Evolutionary conservation across 2,888 invertebrate genomes (phyloP).

Genomic region (Andrena camellia): DNA sequence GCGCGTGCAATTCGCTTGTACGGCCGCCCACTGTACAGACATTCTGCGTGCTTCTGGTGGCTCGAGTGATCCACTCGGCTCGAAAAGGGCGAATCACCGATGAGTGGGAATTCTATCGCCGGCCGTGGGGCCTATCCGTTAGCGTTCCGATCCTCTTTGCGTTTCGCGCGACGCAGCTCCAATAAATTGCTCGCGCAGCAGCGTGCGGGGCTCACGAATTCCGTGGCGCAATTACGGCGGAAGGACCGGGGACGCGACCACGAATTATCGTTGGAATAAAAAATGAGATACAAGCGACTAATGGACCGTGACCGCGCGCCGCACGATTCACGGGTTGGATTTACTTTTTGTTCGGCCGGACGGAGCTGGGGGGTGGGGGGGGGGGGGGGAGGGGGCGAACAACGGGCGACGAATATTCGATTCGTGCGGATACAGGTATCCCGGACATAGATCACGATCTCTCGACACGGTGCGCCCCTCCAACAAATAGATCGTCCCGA

Average conservation of each 20-base stretch:
- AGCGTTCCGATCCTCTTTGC: background rate
- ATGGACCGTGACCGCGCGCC: conserved; percentile 30
- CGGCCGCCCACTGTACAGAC: conserved; percentile 10
- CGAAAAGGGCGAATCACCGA: background rate
- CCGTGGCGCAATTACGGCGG: conserved; percentile 5
- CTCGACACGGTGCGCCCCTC: conserved; percentile 37
- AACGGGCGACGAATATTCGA: conserved; percentile 36
- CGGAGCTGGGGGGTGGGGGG: background rate
- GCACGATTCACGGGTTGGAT: background rate
- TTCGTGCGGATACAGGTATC: conserved; percentile 28
- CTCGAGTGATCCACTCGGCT: background rate
- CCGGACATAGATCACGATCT: conserved; percentile 65
- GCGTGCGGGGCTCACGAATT: background rate
- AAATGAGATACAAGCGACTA: conserved; percentile 15
- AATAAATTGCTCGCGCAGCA: background rate
- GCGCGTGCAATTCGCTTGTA: conserved; percentile 55
- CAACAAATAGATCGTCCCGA: conserved; percentile 69
- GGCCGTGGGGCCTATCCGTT: background rate
- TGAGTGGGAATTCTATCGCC: background rate
- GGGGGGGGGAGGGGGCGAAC: background rate
- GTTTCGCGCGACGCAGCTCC: background rate
- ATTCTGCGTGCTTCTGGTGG: too few relatives aligned
- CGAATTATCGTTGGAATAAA: conserved; percentile 11
- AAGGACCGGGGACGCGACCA: conserved; percentile 1
- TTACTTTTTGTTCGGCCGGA: conserved; percentile 6